Evolutionary conservation across 2,113 vertebrate species (phyloP).

Genomic region (Neodon shergylaensis): DNA sequence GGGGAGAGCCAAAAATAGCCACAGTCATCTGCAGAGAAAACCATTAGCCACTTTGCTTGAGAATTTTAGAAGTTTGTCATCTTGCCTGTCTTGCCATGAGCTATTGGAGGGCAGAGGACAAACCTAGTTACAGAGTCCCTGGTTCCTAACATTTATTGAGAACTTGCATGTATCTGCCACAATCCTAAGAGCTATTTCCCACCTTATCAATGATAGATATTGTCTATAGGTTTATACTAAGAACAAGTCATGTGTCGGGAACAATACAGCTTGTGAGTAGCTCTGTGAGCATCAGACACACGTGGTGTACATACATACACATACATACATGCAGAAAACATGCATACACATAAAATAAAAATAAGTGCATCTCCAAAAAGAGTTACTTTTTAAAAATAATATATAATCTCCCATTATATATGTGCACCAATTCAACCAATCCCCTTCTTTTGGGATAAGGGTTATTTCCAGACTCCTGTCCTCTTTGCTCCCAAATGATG

Average conservation of each 20-base stretch:
- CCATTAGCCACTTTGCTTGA: not conserved
- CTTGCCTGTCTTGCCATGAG: not conserved
- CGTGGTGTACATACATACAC: not conserved
- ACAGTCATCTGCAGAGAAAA: not conserved
- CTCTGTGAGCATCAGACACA: not conserved
- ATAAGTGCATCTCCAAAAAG: not conserved
- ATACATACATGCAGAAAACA: not conserved
- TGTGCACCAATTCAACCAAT: not conserved
- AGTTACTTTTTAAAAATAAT: not conserved
- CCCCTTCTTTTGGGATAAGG: not conserved
- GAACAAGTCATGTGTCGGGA: not conserved
- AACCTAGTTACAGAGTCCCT: not conserved
- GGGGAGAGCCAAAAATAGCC: slow-evolving; percentile 20
- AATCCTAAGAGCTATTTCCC: not conserved
- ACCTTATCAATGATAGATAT: not conserved
- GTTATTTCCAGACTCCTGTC: not conserved
- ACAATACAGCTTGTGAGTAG: not conserved
- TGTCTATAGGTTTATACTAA: not conserved
- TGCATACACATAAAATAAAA: not conserved
- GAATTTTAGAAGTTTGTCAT: not conserved
- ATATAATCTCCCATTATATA: not conserved
- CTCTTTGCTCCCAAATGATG: not conserved
- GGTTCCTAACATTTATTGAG: not conserved
- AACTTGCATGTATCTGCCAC: not conserved
- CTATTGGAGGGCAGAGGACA: not conserved